Evolutionary conservation across 1,140 invertebrate genomes (phyloP), one percentile per base, ranked within the genome.

Genomic region (Drosophila arawakana): DNA sequence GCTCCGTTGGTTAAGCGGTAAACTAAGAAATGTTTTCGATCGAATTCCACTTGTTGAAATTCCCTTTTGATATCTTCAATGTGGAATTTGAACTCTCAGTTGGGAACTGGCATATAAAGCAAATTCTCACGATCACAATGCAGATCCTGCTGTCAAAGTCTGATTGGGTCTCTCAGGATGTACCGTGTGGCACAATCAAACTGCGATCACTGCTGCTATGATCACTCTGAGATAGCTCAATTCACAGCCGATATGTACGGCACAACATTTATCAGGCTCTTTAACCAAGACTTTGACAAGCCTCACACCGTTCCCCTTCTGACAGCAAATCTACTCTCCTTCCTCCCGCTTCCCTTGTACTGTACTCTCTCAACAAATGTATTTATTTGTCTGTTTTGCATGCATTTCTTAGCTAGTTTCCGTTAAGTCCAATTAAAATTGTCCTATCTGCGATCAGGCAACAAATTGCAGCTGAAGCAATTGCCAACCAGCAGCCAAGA

Each of bases 391-490:
- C 37, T 71, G 59, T 52, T 62, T 78, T 85, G 78, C 71, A 81
- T 76, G 80, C 76, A 75, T 78, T 68, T 74, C 62, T 71, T 58
- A 41, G 60, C 73, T 71, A 82, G 80, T 86, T 86, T 86, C 84
- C 83, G 76, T 88, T 77, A 82, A 74, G 76, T 86, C 82, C 83
- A 86, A 86, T 86, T 86, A 86, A 86, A 82, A 63, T 62, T 62
- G 69, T 73, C 79, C 83, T 86, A 86, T 86, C 83, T 86, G 49
- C 76, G 76, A 86, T 88, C 83, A 66, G 41, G 61, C 68, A 77
- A 76, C 63, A 71, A 76, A 76, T 76, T 78, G 66, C 52, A 57
- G 61, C 55, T 50, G 63, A 58, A 52, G 55, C 77, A 50, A 52
- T 73, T 60, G 65, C 60, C 62, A 68, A 47, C 71, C 62, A 67